Conservation (phyloP, 2,888 invertebrate genomes). For the Nudaria mundana region DNA sequence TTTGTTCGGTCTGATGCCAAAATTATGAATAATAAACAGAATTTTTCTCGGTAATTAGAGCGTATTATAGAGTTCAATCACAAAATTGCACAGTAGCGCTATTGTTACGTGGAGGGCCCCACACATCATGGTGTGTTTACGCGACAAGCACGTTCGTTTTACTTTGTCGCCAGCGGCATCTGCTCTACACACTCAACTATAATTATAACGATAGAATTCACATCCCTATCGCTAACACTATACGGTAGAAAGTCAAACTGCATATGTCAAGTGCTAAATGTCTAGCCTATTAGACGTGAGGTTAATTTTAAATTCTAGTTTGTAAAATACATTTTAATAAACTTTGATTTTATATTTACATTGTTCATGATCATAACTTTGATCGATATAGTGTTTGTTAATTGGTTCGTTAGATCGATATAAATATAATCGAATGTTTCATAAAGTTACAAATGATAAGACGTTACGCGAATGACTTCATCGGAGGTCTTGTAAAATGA, state of each 20-base stretch:
- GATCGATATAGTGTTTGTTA: background rate
- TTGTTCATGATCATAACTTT: background rate
- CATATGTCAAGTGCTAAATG: constrained; percentile 19
- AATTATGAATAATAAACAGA: constrained; percentile 43
- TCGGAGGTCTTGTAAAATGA: constrained; percentile 59
- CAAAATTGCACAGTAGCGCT: constrained; percentile 73
- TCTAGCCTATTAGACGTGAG: constrained; percentile 48
- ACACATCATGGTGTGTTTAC: constrained; percentile 75
- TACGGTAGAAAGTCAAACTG: constrained; percentile 35
- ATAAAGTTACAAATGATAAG: constrained; percentile 25
- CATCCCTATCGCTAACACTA: constrained; percentile 29
- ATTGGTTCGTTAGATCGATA: constrained; percentile 5
- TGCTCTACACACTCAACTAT: constrained; percentile 37
- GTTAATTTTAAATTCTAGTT: constrained; percentile 64
- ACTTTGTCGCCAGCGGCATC: constrained; percentile 77
- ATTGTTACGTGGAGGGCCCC: constrained; percentile 72
- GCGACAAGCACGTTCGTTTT: constrained; percentile 72
- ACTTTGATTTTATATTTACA: constrained; percentile 43
- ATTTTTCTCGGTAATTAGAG: constrained; percentile 52
- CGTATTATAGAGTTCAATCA: constrained; percentile 70
- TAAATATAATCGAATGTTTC: constrained; percentile 3
- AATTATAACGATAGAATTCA: constrained; percentile 14
- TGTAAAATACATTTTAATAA: constrained; percentile 53
- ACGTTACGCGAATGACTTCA: constrained; percentile 44
- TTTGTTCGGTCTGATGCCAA: constrained; percentile 24